Percentiles rank a stretch among this genome's conserved stretches.
These are phyloP conservation scores for Muntiacus muntjak DNA, from an alignment of 2,113 vertebrate genomes.

Conservation along the genomic window DNA sequence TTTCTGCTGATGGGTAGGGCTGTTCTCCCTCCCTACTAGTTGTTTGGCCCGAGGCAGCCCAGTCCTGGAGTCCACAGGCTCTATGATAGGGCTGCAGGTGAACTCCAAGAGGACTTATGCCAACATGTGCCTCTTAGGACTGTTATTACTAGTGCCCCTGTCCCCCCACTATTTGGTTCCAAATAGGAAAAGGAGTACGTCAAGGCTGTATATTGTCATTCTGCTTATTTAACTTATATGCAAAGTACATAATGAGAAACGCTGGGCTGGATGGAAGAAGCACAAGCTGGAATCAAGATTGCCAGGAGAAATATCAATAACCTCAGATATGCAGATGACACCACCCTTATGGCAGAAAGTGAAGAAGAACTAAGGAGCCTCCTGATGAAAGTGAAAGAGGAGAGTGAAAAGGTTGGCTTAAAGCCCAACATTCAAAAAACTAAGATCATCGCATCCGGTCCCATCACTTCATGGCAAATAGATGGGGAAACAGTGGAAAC, in stretches of 20 bases:
- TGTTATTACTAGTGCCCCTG: not conserved
- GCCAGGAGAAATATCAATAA: rapidly evolving
- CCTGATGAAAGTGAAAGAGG: not conserved
- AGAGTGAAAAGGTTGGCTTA: not conserved
- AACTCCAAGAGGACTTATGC: not conserved
- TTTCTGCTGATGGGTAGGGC: not conserved
- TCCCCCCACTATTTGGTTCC: not conserved
- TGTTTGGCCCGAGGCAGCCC: rapidly evolving
- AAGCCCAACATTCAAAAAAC: not conserved
- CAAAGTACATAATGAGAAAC: not conserved
- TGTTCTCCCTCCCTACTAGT: not conserved
- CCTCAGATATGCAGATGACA: not conserved
- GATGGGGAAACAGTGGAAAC: not conserved
- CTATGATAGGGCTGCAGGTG: not conserved
- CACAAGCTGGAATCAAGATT: not conserved
- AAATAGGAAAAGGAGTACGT: not conserved
- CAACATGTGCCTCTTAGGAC: not conserved
- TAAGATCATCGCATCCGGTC: not conserved
- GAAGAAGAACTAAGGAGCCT: not conserved
- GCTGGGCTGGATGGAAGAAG: not conserved
- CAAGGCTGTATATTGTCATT: not conserved
- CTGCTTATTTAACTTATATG: not conserved
- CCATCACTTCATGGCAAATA: not conserved
- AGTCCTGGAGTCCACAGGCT: not conserved
- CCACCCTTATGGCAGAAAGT: not conserved